Evolutionary conservation across 37 sponge, comb jelly and placozoan species (phyloP).

Genomic region (Axinella damicornis): DNA sequence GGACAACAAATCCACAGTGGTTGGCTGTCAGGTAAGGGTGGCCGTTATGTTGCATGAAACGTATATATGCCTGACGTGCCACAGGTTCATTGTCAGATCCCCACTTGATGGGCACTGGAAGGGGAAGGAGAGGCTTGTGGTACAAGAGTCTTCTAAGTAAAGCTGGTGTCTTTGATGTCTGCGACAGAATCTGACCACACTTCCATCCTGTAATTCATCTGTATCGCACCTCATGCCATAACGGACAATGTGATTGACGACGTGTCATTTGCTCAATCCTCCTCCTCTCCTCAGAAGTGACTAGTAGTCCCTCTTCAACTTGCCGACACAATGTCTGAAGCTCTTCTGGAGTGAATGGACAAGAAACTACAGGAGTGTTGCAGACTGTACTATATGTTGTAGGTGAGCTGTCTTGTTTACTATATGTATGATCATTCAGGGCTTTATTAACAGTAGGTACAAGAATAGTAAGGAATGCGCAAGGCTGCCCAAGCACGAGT

Average conservation of each 20-base stretch:
- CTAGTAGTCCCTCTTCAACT: neutral
- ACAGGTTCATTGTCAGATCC: conserved; percentile 41
- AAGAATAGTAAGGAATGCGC: conserved; percentile 35
- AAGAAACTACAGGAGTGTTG: neutral
- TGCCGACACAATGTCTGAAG: neutral
- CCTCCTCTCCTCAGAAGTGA: conserved; percentile 3
- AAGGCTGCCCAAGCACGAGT: conserved; percentile 22
- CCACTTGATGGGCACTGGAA: conserved; percentile 49
- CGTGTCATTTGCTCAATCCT: conserved; percentile 32
- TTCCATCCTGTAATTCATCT: conserved; percentile 48
- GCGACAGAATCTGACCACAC: conserved; percentile 39
- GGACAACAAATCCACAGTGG: conserved; percentile 54
- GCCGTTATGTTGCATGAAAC: conserved; percentile 10
- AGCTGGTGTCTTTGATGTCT: conserved; percentile 10
- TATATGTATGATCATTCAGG: conserved; percentile 38
- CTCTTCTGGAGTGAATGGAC: conserved; percentile 3
- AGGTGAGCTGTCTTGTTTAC: too few species aligned
- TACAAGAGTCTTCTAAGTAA: conserved; percentile 26
- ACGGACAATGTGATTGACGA: neutral
- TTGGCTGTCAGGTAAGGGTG: conserved; percentile 28
- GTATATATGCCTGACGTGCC: conserved; percentile 35
- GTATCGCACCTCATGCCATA: conserved; percentile 13
- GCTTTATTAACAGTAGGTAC: conserved; percentile 34
- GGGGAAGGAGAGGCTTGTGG: conserved; percentile 39
- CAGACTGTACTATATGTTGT: too few species aligned